Evolutionary conservation across 2,113 vertebrate species (phyloP), one percentile per base, ranked within the genome.

Genomic region (Micromys minutus): DNA sequence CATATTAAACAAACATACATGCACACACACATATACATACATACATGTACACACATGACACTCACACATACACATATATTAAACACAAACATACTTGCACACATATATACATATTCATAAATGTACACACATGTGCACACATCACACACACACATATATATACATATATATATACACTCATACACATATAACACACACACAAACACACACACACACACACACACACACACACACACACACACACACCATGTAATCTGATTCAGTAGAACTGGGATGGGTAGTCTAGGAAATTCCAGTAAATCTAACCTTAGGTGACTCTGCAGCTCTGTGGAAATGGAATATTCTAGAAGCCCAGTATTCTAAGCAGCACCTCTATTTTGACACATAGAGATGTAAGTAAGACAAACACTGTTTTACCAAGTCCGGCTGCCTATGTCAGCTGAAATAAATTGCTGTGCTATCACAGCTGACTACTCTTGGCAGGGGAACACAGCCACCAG

Each of bases 401-500:
- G 88, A 81, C 52, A 21, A 94, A 50, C 4, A 31, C 19, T 0
- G 0, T 90, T 95, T 94, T 79, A 50, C 61, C 74, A 61, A 95
- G 72, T 86, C 86, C 61, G 2, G 8, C 45, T 74, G n/a, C 52
- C 21, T 34, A 52, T n/a, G 39, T 93, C 93, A 91, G 83, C 67
- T 87, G 86, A 94, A 83, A 87, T 91, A 39, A 91, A 94, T 94
- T 74, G 57, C 72, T 77, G 10, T 91, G 47, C 67, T 81, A 42
- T 75, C 26, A 89, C 45, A 34, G 61, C 39, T 93, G 74, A 94
- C 81, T 67, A 65, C 10, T 19, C 57, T 84, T 94, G 86, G 81
- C 94, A 92, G 59, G 24, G 15, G 4, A 17, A 36, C 21, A 63
- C 8, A 61, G 61, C 21, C 50, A 79, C 19, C 50, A 94, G 55